These are phyloP conservation scores for Dolomedes plantarius DNA, from an alignment of 2,888 invertebrate genomes.

Conservation along the genomic window DNA sequence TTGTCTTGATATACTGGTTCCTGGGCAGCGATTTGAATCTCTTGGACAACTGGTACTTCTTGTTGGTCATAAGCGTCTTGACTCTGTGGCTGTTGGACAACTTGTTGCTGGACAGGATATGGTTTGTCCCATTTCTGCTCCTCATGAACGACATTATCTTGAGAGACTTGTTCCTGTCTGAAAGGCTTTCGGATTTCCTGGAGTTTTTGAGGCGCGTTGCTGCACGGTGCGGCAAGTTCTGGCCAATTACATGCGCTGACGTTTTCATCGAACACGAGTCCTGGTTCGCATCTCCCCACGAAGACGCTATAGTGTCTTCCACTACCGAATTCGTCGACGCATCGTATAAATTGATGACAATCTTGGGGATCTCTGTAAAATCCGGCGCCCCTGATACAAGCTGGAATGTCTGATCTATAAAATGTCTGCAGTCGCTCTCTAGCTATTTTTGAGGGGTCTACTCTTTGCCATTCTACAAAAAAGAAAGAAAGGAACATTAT, in stretches of 20 bases:
- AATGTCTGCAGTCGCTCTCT: constrained; percentile 13
- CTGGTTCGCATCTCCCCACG: constrained; percentile 43
- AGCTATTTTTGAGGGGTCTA: constrained; percentile 10
- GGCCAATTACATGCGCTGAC: constrained; percentile 67
- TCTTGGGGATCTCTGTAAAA: constrained; percentile 56
- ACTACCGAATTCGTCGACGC: constrained; percentile 37
- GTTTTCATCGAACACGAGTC: constrained; percentile 66
- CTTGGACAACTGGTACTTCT: constrained; percentile 7
- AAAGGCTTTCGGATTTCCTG: not conserved
- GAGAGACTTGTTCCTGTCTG: not conserved
- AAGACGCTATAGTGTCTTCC: constrained; percentile 20
- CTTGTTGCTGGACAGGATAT: constrained; percentile 4
- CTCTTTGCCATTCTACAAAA: constrained; percentile 39
- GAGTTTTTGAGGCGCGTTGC: constrained; percentile 11
- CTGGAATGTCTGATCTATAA: constrained; percentile 22
- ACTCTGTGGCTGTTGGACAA: constrained; percentile 11
- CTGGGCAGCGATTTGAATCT: not conserved
- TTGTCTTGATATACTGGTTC: not conserved
- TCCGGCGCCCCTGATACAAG: constrained; percentile 33
- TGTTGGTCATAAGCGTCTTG: constrained; percentile 8
- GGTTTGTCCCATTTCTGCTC: not conserved
- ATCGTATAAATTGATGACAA: constrained; percentile 56
- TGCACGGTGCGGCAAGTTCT: constrained; percentile 54
- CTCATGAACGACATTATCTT: constrained; percentile 28
- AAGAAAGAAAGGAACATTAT: not conserved